Conservation (phyloP, 64 coral and sea anemone species). For the Pocillopora damicornis region DNA sequence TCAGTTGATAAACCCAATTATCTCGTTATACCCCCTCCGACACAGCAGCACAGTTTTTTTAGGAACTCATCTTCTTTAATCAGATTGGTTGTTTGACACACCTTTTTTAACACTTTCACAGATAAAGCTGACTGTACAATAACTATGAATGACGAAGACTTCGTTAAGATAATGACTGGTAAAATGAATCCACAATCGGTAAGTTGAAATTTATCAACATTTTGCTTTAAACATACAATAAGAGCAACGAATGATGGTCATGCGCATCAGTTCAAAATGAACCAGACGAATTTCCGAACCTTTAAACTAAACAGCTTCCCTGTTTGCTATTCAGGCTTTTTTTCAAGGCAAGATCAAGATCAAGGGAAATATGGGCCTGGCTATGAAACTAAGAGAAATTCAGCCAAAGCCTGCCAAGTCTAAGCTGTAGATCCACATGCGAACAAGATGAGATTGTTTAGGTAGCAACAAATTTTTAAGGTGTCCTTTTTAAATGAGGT, state of each 20-base stretch:
- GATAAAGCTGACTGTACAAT: slow-evolving; percentile 91
- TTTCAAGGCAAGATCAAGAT: slow-evolving; percentile 77
- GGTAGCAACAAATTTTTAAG: neutral
- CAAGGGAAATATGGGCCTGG: slow-evolving; percentile 82
- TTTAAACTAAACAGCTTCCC: neutral
- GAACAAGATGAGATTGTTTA: neutral
- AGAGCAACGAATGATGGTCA: too few species aligned
- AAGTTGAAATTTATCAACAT: neutral
- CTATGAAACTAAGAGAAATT: slow-evolving; percentile 78
- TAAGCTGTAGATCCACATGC: slow-evolving; percentile 45
- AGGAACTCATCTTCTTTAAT: too few species aligned
- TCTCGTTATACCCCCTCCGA: too few species aligned
- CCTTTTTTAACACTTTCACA: slow-evolving; percentile 18
- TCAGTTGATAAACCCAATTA: too few species aligned
- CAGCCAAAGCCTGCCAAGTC: slow-evolving; percentile 69
- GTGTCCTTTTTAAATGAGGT: neutral
- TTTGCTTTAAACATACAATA: neutral
- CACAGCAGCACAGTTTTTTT: too few species aligned
- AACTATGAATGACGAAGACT: slow-evolving; percentile 82
- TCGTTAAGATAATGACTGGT: slow-evolving; percentile 79
- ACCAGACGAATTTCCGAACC: too few species aligned
- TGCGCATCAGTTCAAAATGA: too few species aligned
- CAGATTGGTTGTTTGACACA: too few species aligned
- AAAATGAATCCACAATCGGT: slow-evolving; percentile 87
- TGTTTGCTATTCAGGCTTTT: slow-evolving; percentile 51